A percentile compares a stretch with the other conserved stretches of the same genome.
phyloP scores from a whole-genome alignment of 2,113 vertebrate species.

The Uropsilus gracilis region DNA sequence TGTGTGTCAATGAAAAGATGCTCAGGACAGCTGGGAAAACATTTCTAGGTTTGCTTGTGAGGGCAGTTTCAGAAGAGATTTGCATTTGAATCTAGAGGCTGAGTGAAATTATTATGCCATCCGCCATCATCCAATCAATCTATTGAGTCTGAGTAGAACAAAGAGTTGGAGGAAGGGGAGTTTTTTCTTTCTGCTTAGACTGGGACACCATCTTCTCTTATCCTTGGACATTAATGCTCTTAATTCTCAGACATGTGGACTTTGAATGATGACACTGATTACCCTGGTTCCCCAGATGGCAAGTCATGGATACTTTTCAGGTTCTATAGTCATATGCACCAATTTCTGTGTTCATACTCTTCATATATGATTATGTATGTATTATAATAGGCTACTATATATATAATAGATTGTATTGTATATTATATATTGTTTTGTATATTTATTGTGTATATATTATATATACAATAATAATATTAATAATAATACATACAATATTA shows the following conservation, averaged over 20 bases:
- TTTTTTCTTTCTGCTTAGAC: background rate
- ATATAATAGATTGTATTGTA: no score
- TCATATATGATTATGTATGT: no score
- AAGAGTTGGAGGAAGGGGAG: background rate
- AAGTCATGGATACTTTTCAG: background rate
- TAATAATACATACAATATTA: no score
- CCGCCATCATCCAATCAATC: background rate
- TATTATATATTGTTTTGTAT: no score
- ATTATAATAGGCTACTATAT: no score
- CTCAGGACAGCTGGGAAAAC: background rate
- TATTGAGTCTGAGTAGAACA: background rate
- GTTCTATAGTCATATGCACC: background rate
- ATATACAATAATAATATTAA: no score
- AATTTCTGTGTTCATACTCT: background rate
- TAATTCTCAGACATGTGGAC: background rate
- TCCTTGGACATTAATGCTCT: background rate
- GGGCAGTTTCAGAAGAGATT: background rate
- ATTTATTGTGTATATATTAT: no score
- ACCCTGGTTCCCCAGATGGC: background rate
- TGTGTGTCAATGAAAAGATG: background rate
- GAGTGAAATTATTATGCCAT: background rate
- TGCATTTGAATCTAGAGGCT: background rate
- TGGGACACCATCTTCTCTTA: background rate
- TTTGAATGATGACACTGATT: background rate
- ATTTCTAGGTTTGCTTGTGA: background rate